Evolutionary conservation across 2,888 invertebrate genomes (phyloP).

Genomic region (Caenorhabditis sp.): DNA sequence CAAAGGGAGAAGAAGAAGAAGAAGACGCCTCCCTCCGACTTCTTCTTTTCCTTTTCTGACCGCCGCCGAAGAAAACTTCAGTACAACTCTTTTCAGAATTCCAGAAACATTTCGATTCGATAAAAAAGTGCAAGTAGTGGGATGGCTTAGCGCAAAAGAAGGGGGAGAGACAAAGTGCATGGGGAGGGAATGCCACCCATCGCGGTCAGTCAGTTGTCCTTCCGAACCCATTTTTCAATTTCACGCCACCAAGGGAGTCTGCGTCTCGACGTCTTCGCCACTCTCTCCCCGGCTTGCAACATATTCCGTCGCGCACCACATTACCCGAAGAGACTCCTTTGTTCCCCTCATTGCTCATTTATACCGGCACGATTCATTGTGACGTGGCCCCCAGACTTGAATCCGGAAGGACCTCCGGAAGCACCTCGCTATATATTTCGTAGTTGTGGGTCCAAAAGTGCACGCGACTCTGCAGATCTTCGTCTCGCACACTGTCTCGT

Average conservation of each 20-base stretch:
- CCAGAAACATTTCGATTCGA: neutral
- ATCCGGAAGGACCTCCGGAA: neutral
- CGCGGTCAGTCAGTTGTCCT: constrained; percentile 40
- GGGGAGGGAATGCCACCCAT: constrained; percentile 18
- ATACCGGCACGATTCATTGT: neutral
- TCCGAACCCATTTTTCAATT: constrained; percentile 49
- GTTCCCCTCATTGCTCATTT: constrained; percentile 32
- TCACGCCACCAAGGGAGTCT: constrained; percentile 41
- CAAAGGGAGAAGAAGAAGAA: constrained; percentile 12
- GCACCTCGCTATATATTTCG: constrained; percentile 13
- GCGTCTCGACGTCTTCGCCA: constrained; percentile 28
- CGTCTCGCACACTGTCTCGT: constrained; percentile 11
- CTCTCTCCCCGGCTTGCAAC: constrained; percentile 47
- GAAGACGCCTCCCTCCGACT: constrained; percentile 19
- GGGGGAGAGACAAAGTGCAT: constrained; percentile 29
- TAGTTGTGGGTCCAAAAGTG: constrained; percentile 24
- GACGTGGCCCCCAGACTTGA: neutral
- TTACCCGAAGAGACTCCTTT: constrained; percentile 39
- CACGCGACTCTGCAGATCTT: constrained; percentile 25
- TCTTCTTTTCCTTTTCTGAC: constrained; percentile 31
- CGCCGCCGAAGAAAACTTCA: constrained; percentile 25
- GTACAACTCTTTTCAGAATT: constrained; percentile 15
- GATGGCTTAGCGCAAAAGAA: too few species aligned
- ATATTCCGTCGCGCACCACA: constrained; percentile 38
- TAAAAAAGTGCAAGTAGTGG: neutral